Evolutionary conservation across 2,797 vertebrate species (phyloP), one percentile per base, ranked within the genome.

Genomic region (Cossypha caffra): DNA sequence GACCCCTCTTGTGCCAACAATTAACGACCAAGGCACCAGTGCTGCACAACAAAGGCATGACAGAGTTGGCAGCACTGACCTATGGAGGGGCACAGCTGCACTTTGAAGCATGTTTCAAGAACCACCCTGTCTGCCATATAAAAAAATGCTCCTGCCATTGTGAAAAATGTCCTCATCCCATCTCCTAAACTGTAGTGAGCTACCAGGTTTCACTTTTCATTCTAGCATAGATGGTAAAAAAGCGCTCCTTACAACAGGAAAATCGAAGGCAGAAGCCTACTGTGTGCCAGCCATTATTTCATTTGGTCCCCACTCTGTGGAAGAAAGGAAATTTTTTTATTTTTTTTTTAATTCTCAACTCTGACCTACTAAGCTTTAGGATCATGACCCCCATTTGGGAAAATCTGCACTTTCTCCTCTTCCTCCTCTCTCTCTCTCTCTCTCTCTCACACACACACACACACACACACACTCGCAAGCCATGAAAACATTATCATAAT

Each of bases 311-410:
- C 71, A 83, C 57, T 37, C 69, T 62, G 15, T 13, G 33, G 73
- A 91, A 71, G 54, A 96, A 95, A 94, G 94, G 95, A 97, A 94
- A 35, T 64, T 45, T 45, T 45, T 21, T 20, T 38, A 14, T 37
- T 43, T 43, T 20, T 19, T 43, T 19, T 84, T 71, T 45, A 61
- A 92, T 86, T 69, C 83, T 97, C 62, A 94, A 42, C 58, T 80
- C 19, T 87, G 92, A 96, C 83, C 88, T 86, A 67, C 43, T 79
- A 75, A 77, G 78, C 59, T 55, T 42, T 45, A 64, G 61, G 93
- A 74, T 96, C 94, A 61, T 6, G 54, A 88, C 58, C 67, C 10
- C 11, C 71, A 79, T 71, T 92, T 88, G 85, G 90, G 88, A 91
- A 96, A 92, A 82, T 40, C 62, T 86, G 47, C n/a, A 24, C 17